These are phyloP conservation scores for Paralvinella palmiformis DNA, from an alignment of 1,140 invertebrate species.

Conservation along the genomic window DNA sequence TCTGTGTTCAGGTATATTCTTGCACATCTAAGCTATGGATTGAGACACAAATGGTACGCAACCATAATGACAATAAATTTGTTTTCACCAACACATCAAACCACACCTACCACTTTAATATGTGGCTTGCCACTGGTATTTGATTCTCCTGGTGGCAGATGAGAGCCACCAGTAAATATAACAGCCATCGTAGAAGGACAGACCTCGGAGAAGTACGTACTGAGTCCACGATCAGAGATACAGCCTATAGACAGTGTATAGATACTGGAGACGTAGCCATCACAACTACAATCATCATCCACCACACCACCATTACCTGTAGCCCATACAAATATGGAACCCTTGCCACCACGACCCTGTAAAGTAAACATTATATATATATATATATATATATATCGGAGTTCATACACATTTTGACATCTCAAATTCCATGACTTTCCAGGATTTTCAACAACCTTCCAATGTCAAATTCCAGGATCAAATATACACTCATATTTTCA, in stretches of 20 bases:
- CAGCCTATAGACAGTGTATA: conserved; percentile 49
- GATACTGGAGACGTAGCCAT: conserved; percentile 51
- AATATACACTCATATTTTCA: no score
- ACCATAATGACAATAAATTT: no score
- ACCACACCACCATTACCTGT: conserved; percentile 52
- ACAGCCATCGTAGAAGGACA: conserved; percentile 51
- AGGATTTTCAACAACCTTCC: no score
- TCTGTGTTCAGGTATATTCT: no score
- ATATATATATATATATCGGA: no score
- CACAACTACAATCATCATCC: conserved; percentile 49
- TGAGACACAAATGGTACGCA: no score
- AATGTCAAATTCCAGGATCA: no score
- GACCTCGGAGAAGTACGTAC: conserved; percentile 48
- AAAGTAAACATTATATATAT: no score
- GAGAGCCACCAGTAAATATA: conserved; percentile 45
- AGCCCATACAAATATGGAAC: conserved; percentile 52
- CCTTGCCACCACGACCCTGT: conserved; percentile 50
- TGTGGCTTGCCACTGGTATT: conserved; percentile 22
- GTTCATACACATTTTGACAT: no score
- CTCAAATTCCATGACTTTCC: no score
- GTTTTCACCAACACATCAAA: neutral
- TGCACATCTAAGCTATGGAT: no score
- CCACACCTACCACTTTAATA: conserved; percentile 37
- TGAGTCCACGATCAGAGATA: conserved; percentile 38
- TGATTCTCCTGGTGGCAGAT: conserved; percentile 12